phyloP scores from a whole-genome alignment of 2,113 vertebrate genomes.

The Ardeotis arabs region DNA sequence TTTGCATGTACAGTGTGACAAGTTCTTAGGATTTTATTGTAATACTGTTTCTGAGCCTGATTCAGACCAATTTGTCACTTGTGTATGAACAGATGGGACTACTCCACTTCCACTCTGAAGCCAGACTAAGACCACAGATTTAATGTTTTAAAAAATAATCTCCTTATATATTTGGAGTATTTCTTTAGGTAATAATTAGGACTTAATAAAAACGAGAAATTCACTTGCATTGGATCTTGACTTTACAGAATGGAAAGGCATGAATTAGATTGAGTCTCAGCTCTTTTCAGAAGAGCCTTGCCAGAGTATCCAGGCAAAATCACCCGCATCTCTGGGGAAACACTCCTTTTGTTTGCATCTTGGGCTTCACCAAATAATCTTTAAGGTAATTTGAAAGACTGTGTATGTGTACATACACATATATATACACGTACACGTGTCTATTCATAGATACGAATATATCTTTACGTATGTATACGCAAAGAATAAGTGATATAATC shows the following conservation, averaged over 20 bases:
- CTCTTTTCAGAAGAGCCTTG: not conserved
- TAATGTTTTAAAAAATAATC: not conserved
- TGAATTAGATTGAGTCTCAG: not conserved
- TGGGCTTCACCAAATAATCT: not conserved
- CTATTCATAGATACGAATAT: not conserved
- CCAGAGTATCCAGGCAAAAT: not conserved
- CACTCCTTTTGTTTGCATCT: not conserved
- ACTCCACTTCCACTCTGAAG: not conserved
- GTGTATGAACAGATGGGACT: not conserved
- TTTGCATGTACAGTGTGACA: not conserved
- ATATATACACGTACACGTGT: fast-evolving
- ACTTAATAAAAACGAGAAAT: not conserved
- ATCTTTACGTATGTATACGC: not conserved
- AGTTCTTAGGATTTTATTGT: not conserved
- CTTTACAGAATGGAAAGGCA: not conserved
- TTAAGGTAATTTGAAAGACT: not conserved
- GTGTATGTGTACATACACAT: no score
- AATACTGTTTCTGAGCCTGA: not conserved
- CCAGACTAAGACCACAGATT: not conserved
- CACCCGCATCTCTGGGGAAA: not conserved
- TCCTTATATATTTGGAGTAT: not conserved
- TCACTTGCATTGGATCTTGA: not conserved
- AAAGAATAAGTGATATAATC: not conserved
- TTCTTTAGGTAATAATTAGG: not conserved
- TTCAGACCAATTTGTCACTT: not conserved